Percentiles rank a stretch among this genome's conserved stretches.
phyloP scores from a whole-genome alignment of 2,888 invertebrate genomes.

The Pachymerium ferrugineum region DNA sequence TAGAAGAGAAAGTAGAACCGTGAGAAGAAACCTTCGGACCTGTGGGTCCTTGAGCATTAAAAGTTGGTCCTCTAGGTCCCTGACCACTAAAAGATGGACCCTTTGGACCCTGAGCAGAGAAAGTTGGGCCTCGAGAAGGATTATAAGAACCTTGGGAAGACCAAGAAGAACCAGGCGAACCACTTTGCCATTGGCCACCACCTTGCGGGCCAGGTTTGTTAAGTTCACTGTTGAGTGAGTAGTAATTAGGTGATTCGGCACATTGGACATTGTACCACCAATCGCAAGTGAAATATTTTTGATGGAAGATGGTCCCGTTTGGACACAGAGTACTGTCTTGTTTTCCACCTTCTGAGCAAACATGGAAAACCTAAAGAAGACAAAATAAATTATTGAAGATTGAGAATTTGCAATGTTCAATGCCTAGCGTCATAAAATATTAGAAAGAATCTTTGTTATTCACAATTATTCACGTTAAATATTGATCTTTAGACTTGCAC shows the following conservation, averaged over 20 bases:
- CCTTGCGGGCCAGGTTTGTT: not conserved
- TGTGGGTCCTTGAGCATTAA: slow-evolving; percentile 20
- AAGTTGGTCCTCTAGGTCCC: slow-evolving; percentile 29
- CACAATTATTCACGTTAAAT: no score
- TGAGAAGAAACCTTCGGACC: not conserved
- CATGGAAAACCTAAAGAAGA: slow-evolving; percentile 31
- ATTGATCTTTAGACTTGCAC: no score
- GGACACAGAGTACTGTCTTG: slow-evolving; percentile 28
- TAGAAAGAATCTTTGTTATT: no score
- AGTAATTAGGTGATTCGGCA: slow-evolving; percentile 13
- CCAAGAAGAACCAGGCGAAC: not conserved
- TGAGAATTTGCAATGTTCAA: no score
- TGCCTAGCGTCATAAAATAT: no score
- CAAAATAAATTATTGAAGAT: no score
- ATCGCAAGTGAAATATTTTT: slow-evolving; percentile 30
- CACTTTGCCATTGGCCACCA: not conserved
- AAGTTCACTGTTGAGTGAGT: slow-evolving; percentile 20
- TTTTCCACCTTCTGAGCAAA: slow-evolving; percentile 17
- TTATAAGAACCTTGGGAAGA: slow-evolving; percentile 12
- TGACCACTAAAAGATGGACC: not conserved
- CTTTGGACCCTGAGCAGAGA: not conserved
- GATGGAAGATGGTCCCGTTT: slow-evolving; percentile 29
- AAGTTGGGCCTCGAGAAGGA: not conserved
- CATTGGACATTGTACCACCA: slow-evolving; percentile 31
- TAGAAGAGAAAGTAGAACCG: no score